Percentiles rank a stretch among this genome's conserved stretches.
Conservation (phyloP, 2,888 invertebrate genomes). For the Parelbella ahira region DNA sequence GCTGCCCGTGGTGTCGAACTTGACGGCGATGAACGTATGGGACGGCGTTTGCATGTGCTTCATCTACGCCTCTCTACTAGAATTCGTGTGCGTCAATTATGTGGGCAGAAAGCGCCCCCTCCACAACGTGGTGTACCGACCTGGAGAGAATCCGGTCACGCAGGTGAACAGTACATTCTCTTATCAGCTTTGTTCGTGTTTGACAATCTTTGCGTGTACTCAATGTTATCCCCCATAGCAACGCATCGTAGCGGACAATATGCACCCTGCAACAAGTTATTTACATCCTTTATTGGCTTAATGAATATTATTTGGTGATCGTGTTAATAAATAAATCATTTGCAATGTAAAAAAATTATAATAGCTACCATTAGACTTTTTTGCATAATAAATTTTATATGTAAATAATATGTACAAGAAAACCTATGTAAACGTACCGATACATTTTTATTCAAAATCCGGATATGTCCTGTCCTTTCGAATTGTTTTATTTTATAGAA, state of each 20-base stretch:
- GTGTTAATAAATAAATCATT: too few relatives aligned
- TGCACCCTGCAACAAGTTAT: conserved; percentile 23
- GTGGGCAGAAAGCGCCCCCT: conserved; percentile 94
- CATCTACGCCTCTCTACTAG: conserved; percentile 95
- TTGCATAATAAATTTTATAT: too few relatives aligned
- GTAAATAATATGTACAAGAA: too few relatives aligned
- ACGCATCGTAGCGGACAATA: conserved; percentile 21
- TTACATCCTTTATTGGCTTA: conserved; percentile 15
- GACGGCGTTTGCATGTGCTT: conserved; percentile 98
- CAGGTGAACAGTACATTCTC: conserved; percentile 82
- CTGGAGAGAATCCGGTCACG: conserved; percentile 94
- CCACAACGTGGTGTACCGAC: conserved; percentile 93
- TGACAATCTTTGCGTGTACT: conserved; percentile 25
- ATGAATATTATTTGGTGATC: too few relatives aligned
- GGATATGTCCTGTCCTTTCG: too few relatives aligned
- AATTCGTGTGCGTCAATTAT: conserved; percentile 97
- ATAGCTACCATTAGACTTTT: too few relatives aligned
- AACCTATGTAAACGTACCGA: too few relatives aligned
- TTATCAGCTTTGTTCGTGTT: conserved; percentile 22
- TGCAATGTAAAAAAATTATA: too few relatives aligned
- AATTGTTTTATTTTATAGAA: too few relatives aligned
- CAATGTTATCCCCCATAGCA: conserved; percentile 21
- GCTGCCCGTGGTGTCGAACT: conserved; percentile 94
- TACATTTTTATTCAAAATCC: too few relatives aligned
- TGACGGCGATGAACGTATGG: conserved; percentile 98